These are phyloP conservation scores for Agonum fuliginosum DNA, from an alignment of 2,888 invertebrate species.

Conservation along the genomic window DNA sequence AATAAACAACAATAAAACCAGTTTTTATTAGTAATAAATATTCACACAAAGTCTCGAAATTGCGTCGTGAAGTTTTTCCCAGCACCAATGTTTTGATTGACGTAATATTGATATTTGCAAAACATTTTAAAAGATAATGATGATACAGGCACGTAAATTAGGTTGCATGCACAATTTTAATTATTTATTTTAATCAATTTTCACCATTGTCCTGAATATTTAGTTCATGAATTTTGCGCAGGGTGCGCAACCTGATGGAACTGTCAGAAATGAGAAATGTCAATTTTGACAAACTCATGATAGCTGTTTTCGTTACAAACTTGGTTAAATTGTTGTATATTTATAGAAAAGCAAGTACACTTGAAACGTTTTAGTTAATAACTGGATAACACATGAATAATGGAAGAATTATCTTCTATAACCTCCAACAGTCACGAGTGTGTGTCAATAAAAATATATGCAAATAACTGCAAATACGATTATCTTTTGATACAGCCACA, in stretches of 20 bases:
- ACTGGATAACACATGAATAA: not conserved
- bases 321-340: no score
- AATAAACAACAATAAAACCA: not conserved
- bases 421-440: slow-evolving; percentile 28
- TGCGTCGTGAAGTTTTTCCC: not conserved
- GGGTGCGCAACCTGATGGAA: not conserved
- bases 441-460: slow-evolving; percentile 15
- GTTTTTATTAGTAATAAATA: not conserved
- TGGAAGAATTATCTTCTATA: slow-evolving; percentile 27
- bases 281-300: slow-evolving; percentile 38
- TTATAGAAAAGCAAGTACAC: no score
- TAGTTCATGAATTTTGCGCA: not conserved
- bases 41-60: not conserved
- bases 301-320: not conserved
- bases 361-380: no score
- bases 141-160: not conserved
- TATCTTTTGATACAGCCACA: slow-evolving; percentile 6
- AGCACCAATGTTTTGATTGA: slow-evolving; percentile 10
- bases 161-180: slow-evolving; percentile 1
- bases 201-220: not conserved
- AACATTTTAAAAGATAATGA: slow-evolving; percentile 19
- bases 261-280: not conserved
- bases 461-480: slow-evolving; percentile 41
- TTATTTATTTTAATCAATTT: slow-evolving; percentile 10
- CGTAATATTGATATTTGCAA: not conserved